Percentiles rank a stretch among this genome's conserved stretches.
Conservation (phyloP, 92 coral and sea anemone genomes). For the Epizoanthus stellaris region DNA sequence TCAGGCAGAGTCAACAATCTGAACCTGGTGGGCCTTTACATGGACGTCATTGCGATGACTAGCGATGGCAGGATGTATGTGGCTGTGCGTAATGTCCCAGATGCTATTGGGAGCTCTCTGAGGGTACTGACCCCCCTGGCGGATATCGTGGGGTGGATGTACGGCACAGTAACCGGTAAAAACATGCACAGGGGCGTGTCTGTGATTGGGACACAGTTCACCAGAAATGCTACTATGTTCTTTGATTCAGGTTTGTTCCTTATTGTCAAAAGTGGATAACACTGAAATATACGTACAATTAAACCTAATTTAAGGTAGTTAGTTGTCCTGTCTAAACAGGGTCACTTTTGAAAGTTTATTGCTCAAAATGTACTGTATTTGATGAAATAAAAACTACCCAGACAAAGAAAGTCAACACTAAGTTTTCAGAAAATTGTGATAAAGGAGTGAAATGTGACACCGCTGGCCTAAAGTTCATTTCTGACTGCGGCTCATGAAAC, state of each 20-base stretch:
- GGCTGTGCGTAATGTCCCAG: slow-evolving; percentile 70
- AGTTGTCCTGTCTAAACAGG: too few species aligned
- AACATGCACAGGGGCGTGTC: slow-evolving; percentile 70
- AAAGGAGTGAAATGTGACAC: too few species aligned
- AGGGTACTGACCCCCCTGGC: slow-evolving; percentile 78
- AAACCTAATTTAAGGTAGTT: too few species aligned
- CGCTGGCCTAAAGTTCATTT: too few species aligned
- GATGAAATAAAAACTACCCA: too few species aligned
- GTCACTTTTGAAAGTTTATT: too few species aligned
- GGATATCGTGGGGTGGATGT: slow-evolving; percentile 76
- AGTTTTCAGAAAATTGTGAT: too few species aligned
- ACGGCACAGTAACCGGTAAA: slow-evolving; percentile 51
- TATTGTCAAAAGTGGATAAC: too few species aligned
- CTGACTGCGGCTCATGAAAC: too few species aligned
- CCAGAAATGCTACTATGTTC: slow-evolving; percentile 70
- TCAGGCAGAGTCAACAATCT: slow-evolving; percentile 74
- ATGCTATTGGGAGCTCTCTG: slow-evolving; percentile 61
- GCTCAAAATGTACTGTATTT: too few species aligned
- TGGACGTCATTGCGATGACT: slow-evolving; percentile 70
- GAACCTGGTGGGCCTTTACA: slow-evolving; percentile 29
- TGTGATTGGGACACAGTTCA: slow-evolving; percentile 73
- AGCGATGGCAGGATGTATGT: slow-evolving; percentile 80
- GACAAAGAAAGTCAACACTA: too few species aligned
- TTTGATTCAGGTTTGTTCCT: slow-evolving; percentile 80
- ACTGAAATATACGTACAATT: too few species aligned